Evolutionary conservation across 2,888 invertebrate species (phyloP).

Genomic region (Laspeyria flexula): DNA sequence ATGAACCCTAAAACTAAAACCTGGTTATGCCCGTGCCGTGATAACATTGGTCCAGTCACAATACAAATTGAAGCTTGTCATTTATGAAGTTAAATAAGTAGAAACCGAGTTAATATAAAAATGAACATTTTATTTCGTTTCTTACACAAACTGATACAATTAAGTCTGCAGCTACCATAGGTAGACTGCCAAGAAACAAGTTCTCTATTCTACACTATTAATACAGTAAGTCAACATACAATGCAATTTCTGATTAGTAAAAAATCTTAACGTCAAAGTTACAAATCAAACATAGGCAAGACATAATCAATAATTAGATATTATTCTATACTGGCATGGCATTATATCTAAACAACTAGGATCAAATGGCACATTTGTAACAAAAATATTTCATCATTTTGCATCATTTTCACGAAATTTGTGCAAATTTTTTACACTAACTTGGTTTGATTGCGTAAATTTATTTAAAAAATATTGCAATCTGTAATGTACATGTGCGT

Average conservation of each 20-base stretch:
- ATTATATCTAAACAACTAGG: conserved; percentile 25
- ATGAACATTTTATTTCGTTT: conserved; percentile 48
- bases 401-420: conserved; percentile 30
- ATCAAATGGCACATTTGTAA: conserved; percentile 31
- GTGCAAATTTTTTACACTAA: conserved; percentile 21
- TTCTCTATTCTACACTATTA: conserved; percentile 28
- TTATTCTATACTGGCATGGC: conserved; percentile 26
- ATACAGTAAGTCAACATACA: conserved; percentile 40
- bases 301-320: conserved; percentile 14
- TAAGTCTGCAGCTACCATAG: conserved; percentile 20
- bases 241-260: conserved; percentile 31
- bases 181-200: conserved; percentile 15
- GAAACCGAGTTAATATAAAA: conserved; percentile 31
- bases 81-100: neutral
- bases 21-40: too few species aligned
- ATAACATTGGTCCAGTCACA: too few species aligned
- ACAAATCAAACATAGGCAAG: conserved; percentile 18
- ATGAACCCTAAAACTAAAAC: too few species aligned
- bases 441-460: conserved; percentile 1
- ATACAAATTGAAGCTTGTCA: too few species aligned
- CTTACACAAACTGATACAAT: conserved; percentile 27
- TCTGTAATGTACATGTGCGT: neutral
- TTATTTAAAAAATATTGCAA: conserved; percentile 7
- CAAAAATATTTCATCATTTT: conserved; percentile 39
- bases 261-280: conserved; percentile 27